These are phyloP conservation scores for Lasiommata megera DNA, from an alignment of 2,888 invertebrate genomes.

Conservation along the genomic window DNA sequence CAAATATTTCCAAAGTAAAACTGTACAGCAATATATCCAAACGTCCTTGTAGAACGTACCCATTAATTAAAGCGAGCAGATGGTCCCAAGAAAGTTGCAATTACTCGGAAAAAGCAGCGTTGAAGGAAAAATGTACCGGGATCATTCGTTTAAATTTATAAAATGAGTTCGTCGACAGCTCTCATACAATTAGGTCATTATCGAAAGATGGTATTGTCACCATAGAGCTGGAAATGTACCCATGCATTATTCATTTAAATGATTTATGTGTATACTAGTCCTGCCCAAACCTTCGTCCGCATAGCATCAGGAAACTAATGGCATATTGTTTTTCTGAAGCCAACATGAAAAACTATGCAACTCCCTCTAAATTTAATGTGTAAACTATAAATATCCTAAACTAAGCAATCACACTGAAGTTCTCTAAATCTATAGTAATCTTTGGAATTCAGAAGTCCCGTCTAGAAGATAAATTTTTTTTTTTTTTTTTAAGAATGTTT, in stretches of 20 bases:
- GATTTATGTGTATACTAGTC: not conserved
- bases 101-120: conserved; percentile 40
- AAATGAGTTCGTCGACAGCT: conserved; percentile 4
- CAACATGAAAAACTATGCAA: too few species aligned
- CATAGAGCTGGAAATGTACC: not conserved
- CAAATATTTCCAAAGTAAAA: not conserved
- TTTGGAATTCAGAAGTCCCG: too few species aligned
- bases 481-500: too few species aligned
- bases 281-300: too few species aligned
- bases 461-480: too few species aligned
- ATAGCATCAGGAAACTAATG: too few species aligned
- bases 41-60: conserved; percentile 39
- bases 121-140: conserved; percentile 16
- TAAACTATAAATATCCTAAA: too few species aligned
- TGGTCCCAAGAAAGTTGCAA: conserved; percentile 63
- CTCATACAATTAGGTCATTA: not conserved
- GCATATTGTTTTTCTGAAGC: too few species aligned
- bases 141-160: conserved; percentile 17
- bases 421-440: too few species aligned
- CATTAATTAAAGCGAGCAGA: conserved; percentile 72
- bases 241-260: not conserved
- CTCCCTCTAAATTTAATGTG: too few species aligned
- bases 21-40: conserved; percentile 12
- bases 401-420: too few species aligned
- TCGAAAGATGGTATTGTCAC: not conserved